Evolutionary conservation across 2,797 vertebrate genomes (phyloP).

Genomic region (Gymnodraco acuticeps): DNA sequence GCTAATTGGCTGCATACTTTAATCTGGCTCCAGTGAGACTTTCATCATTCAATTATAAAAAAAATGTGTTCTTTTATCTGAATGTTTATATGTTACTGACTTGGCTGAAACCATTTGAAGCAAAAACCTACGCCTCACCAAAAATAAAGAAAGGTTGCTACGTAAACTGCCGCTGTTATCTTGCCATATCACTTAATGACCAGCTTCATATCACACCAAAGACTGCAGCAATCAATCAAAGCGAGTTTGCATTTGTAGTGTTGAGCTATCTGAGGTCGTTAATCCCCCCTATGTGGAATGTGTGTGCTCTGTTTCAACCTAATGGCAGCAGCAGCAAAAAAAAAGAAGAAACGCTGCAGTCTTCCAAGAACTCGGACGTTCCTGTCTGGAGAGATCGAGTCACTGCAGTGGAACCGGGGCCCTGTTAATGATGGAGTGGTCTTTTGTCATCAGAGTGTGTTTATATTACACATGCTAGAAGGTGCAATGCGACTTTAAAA

Average conservation of each 20-base stretch:
- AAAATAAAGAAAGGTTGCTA: slow-evolving; percentile 14
- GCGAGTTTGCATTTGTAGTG: slow-evolving; percentile 56
- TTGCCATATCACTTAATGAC: slow-evolving; percentile 70
- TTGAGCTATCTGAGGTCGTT: slow-evolving; percentile 70
- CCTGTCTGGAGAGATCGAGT: slow-evolving; percentile 57
- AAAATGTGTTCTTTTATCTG: background rate
- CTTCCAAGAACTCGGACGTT: slow-evolving; percentile 68
- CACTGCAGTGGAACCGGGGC: slow-evolving; percentile 49
- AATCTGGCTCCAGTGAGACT: background rate
- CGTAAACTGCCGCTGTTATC: slow-evolving; percentile 60
- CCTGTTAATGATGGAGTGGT: slow-evolving; percentile 62
- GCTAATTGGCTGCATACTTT: background rate
- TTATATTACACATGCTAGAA: slow-evolving; percentile 66
- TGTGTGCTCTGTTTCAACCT: slow-evolving; percentile 69
- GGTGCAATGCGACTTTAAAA: slow-evolving; percentile 46
- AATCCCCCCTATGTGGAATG: slow-evolving; percentile 71
- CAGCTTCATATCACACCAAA: slow-evolving; percentile 66
- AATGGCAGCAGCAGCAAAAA: slow-evolving; percentile 54
- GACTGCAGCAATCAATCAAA: slow-evolving; percentile 65
- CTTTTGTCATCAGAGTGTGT: slow-evolving; percentile 73
- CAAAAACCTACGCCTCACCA: background rate
- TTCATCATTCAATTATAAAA: slow-evolving; percentile 6
- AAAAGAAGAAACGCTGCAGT: slow-evolving; percentile 41
- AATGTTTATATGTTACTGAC: background rate
- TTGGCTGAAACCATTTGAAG: background rate